phyloP scores from a whole-genome alignment of 2,797 vertebrate genomes.

The Coranthus polyacanthus region DNA sequence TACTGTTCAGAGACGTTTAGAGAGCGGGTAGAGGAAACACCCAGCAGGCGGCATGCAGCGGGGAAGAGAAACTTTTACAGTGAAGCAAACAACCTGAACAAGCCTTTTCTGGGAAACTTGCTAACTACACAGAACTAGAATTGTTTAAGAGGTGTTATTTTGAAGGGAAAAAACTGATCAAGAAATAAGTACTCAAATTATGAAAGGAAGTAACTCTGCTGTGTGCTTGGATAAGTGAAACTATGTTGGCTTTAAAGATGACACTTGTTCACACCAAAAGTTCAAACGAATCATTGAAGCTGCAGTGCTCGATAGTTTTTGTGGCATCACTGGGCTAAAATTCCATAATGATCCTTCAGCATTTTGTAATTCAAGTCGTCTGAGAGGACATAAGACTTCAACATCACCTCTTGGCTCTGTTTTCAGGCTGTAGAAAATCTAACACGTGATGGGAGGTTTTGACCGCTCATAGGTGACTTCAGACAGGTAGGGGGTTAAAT shows the following conservation, averaged over 20 bases:
- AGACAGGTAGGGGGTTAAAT: too few species aligned
- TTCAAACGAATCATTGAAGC: too few species aligned
- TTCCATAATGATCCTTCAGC: too few species aligned
- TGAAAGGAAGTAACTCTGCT: background rate
- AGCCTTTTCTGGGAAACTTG: slow-evolving; percentile 5
- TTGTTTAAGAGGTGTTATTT: slow-evolving; percentile 5
- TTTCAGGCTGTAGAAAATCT: too few species aligned
- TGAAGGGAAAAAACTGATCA: background rate
- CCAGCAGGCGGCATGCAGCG: slow-evolving; percentile 30
- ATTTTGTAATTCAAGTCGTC: too few species aligned
- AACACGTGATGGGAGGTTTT: too few species aligned
- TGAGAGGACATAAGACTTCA: too few species aligned
- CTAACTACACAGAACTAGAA: background rate
- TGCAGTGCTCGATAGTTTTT: too few species aligned
- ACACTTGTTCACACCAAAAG: slow-evolving; percentile 15
- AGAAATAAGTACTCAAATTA: background rate
- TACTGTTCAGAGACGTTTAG: slow-evolving; percentile 33
- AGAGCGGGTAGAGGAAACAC: slow-evolving; percentile 22
- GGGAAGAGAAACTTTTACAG: slow-evolving; percentile 25
- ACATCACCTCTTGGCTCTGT: too few species aligned
- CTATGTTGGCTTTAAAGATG: slow-evolving; percentile 31
- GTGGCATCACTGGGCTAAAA: too few species aligned
- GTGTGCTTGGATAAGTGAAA: slow-evolving; percentile 1
- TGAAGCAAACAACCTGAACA: slow-evolving; percentile 19
- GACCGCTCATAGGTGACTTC: too few species aligned